phyloP scores from a whole-genome alignment of 2,797 vertebrate species.

The Columba guinea region DNA sequence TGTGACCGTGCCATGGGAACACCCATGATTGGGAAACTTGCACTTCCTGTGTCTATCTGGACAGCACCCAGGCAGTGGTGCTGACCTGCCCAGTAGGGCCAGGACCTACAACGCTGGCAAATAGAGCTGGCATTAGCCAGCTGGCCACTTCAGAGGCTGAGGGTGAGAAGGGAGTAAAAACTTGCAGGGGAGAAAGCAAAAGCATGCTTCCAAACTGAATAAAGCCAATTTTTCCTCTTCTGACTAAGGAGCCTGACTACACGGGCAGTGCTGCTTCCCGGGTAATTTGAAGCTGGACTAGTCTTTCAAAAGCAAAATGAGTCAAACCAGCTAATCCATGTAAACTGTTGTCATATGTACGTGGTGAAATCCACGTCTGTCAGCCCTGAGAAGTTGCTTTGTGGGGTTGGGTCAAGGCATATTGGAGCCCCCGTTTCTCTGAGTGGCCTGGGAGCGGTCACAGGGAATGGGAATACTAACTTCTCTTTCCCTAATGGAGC shows the following conservation, averaged over 20 bases:
- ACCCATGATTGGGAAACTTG: not conserved
- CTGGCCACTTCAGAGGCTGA: not conserved
- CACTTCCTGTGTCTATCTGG: not conserved
- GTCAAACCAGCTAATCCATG: not conserved
- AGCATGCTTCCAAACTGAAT: not conserved
- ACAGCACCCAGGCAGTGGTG: not conserved
- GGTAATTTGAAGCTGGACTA: not conserved
- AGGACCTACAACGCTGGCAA: not conserved
- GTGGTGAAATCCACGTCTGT: not conserved
- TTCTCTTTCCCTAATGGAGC: not conserved
- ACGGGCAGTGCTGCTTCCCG: not conserved
- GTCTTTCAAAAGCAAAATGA: slow-evolving; percentile 13
- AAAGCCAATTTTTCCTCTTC: not conserved
- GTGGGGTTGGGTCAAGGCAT: not conserved
- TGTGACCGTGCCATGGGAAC: not conserved
- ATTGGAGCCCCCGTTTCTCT: not conserved
- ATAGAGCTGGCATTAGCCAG: not conserved
- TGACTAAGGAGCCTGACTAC: not conserved
- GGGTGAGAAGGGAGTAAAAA: not conserved
- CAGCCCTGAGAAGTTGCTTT: not conserved
- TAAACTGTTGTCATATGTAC: not conserved
- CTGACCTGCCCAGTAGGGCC: not conserved
- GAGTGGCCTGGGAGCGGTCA: not conserved
- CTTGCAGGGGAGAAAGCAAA: not conserved
- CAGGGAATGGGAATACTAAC: not conserved